Base-by-base conservation (phyloP, 2,888 invertebrate species). In the Acanthopleura granulata region DNA sequence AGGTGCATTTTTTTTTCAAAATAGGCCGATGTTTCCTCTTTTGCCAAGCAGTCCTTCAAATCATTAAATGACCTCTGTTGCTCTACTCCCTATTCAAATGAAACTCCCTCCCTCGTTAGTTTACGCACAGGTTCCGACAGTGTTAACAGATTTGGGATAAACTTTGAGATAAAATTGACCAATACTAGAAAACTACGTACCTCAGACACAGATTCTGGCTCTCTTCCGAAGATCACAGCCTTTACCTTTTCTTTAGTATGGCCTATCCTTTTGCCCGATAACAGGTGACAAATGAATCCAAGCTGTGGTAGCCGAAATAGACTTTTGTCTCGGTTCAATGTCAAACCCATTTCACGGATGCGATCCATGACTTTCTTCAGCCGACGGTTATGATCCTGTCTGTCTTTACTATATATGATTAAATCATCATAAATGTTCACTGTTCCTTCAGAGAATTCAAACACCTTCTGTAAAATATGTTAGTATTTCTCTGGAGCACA, bases 41-140 rank as follows among this genome's bases (percentile, higher is more conserved):
- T 66, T 27, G 4, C 16, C 4, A 66, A 22, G 16, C 22, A 29
- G 16, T 66, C 16, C 25, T 66, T 14, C 30, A 66, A 25, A 22
- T 66, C 69, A 66, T 18, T 25, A 66, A 66, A 66, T 66, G 69
- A n/a, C 16, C 14, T 16, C 69, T 66, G 27, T 66, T 66, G 25
- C 18, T 40, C 9, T 40, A 40, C 25, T n/a, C 6, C 57, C 57
- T 12, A n/a, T 18, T 57, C 22, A 18, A 18, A 57, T 57, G 18
- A 4, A 18, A n/a, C n/a, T 18, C 22, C 22, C n/a, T 18, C 6
- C 57, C 57, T 4, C 12, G 57, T 57, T 22, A 57, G 22, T 12
- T 57, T 57, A n/a, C 57, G 57, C 6, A 51, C 14, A 15, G 51
- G 51, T 18, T 51, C 51, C 14, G 51, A 51, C 14, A 51, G 14